These are phyloP conservation scores for Synanthedon tipuliformis DNA, from an alignment of 2,888 invertebrate genomes.

Conservation along the genomic window DNA sequence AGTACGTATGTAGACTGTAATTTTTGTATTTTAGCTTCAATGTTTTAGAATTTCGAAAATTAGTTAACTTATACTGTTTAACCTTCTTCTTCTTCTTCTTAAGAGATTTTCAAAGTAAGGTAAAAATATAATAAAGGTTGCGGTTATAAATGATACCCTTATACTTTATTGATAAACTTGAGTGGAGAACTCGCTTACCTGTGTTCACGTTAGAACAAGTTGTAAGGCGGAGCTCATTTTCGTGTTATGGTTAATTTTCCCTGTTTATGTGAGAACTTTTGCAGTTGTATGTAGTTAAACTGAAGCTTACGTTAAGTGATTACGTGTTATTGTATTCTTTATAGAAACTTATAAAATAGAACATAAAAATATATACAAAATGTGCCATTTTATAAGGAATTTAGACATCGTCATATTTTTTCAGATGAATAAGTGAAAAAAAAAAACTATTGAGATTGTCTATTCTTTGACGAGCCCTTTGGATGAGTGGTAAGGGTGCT, in stretches of 20 bases:
- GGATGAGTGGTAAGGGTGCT: too few species aligned
- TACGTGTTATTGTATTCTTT: conserved; percentile 4
- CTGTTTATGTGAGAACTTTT: conserved; percentile 37
- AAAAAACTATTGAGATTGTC: too few species aligned
- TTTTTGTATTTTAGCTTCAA: too few species aligned
- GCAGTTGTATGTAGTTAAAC: conserved; percentile 18
- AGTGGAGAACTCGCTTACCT: neutral
- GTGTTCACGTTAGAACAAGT: conserved; percentile 18
- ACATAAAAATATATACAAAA: too few species aligned
- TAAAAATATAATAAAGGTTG: conserved; percentile 2
- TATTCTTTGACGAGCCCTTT: too few species aligned
- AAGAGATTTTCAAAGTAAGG: too few species aligned
- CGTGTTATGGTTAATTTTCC: conserved; percentile 39
- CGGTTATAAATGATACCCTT: conserved; percentile 15
- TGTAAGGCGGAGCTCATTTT: conserved; percentile 28
- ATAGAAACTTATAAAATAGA: neutral
- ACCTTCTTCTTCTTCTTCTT: too few species aligned
- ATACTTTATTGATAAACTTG: conserved; percentile 30
- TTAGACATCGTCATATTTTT: too few species aligned
- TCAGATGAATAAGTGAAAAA: too few species aligned
- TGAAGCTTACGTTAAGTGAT: conserved; percentile 9
- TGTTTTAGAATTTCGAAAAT: too few species aligned
- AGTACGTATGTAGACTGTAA: too few species aligned
- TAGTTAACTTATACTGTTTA: neutral
- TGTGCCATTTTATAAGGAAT: too few species aligned